Evolutionary conservation across 2,113 vertebrate genomes (phyloP).

Genomic region (Oreochromis niloticus): DNA sequence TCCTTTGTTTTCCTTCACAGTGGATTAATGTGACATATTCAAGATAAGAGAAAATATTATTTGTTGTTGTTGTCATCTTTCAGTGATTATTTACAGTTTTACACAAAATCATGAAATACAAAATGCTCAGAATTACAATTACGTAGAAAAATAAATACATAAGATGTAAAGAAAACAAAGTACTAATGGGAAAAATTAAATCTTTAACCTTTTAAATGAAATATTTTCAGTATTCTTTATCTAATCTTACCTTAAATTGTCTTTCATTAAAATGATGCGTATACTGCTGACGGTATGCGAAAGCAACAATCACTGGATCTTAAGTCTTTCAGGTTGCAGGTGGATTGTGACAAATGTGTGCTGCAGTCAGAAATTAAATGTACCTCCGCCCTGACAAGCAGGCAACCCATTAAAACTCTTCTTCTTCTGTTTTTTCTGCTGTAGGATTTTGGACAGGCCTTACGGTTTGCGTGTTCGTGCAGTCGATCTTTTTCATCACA

Average conservation of each 20-base stretch:
- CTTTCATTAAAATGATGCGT: background rate
- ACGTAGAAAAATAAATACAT: background rate
- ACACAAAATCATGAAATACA: background rate
- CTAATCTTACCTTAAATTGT: background rate
- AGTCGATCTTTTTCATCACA: constrained; percentile 72
- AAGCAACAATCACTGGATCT: background rate
- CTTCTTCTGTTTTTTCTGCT: background rate
- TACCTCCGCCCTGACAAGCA: no score
- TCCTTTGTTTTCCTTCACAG: background rate
- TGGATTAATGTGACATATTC: background rate
- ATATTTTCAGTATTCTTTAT: background rate
- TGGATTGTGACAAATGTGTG: no score
- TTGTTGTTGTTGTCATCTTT: background rate
- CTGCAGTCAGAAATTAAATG: no score
- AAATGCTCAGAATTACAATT: background rate
- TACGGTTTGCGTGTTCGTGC: constrained; percentile 71
- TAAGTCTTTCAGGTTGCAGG: no score
- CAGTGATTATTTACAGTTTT: background rate
- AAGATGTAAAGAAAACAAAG: background rate
- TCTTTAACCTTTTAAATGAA: background rate
- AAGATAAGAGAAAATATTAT: background rate
- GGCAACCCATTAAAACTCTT: no score
- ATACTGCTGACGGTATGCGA: rapidly evolving
- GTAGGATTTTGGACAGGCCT: constrained; percentile 87
- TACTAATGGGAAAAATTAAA: background rate